Evolutionary conservation across 2,888 invertebrate species (phyloP), one percentile per base, ranked within the genome.

Genomic region (Lamproptera curius): DNA sequence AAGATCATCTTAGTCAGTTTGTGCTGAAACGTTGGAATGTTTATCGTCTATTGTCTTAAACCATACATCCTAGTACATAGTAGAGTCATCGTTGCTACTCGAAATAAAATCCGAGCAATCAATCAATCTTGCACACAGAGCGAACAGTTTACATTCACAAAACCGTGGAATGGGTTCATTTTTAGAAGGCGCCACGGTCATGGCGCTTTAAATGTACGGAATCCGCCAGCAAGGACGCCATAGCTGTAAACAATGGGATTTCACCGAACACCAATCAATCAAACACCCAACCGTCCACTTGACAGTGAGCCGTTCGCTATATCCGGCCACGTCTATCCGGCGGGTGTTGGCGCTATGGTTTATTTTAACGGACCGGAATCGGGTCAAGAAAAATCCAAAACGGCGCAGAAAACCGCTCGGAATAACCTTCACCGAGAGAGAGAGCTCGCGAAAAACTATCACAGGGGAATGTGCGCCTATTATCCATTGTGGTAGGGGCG

Each of bases 331-430:
- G 23, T 17, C 45, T 28, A 39, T 59, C 59, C 55, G 47, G 75
- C 67, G 42, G 55, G 52, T 51, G 53, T 59, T 67, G 72, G 81
- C 77, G 70, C 75, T 70, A 69, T 63, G 67, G 70, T 71, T 75
- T 72, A 73, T 76, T 80, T 79, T 65, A 71, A 73, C 70, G 63
- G 6, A 64, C 64, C 70, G 71, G 51, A 85, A 81, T 71, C 70
- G 67, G 84, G 83, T 82, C 84, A 82, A 73, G 82, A 82, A 78
- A 83, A 80, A 23, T 6, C 75, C 62, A 69, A 76, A 78, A 76
- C 72, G 76, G 69, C 73, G 70, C 64, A 63, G 62, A 73, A 74
- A 71, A 72, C 67, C 62, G 61, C 53, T 51, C 51, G 51, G 58
- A 55, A 58, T 64, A 73, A 76, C 81, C 77, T 76, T 76, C 75